Conservation (phyloP, 2,797 vertebrate genomes). For the Parambassis ranga region DNA sequence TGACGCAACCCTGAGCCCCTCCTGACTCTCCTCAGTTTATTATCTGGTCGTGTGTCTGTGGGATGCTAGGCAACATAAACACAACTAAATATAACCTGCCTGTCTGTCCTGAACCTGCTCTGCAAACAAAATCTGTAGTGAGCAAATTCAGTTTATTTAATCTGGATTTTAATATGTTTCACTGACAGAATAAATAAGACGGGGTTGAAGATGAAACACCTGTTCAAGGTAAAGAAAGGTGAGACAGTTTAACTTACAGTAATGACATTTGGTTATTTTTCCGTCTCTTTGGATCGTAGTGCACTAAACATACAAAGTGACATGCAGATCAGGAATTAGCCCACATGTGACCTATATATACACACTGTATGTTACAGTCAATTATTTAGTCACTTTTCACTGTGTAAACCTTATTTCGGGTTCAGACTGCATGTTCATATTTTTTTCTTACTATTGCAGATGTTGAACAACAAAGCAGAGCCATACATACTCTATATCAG, state of each 20-base stretch:
- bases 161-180: no score
- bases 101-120: background rate
- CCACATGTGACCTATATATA: background rate
- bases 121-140: background rate
- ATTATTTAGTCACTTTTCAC: background rate
- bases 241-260: no score
- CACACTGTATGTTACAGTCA: background rate
- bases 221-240: background rate
- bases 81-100: conserved; percentile 31
- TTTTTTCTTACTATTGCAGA: no score
- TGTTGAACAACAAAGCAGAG: no score
- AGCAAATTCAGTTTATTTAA: background rate
- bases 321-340: conserved; percentile 21
- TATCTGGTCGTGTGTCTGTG: conserved; percentile 21
- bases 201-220: background rate
- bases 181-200: conserved; percentile 20
- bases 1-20: background rate
- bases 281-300: conserved; percentile 12
- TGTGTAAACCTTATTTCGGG: background rate
- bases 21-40: background rate
- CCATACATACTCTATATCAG: no score
- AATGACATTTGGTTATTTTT: no score
- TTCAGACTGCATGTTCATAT: background rate
- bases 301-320: conserved; percentile 22
- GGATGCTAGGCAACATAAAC: conserved; percentile 36